Evolutionary conservation across 1,140 invertebrate genomes (phyloP).

Genomic region (Dreissena polymorpha): DNA sequence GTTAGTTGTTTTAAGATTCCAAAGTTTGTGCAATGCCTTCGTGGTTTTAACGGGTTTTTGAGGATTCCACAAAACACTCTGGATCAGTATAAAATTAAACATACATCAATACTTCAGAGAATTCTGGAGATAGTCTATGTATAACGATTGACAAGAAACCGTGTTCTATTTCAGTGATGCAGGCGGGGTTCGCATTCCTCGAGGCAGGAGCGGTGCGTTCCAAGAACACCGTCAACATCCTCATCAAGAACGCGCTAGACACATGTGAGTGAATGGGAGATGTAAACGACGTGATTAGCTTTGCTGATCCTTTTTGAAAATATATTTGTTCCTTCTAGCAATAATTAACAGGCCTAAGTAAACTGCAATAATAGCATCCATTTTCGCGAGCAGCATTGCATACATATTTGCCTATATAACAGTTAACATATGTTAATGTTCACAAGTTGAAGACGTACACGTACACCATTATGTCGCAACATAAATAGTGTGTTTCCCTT

Average conservation of each 20-base stretch:
- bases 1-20: too few species aligned
- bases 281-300: background rate
- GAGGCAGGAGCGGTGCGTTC: slow-evolving; percentile 83
- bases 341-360: background rate
- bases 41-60: too few species aligned
- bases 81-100: too few species aligned
- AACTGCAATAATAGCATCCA: background rate
- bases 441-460: background rate
- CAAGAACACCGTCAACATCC: slow-evolving; percentile 84
- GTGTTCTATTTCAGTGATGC: slow-evolving; percentile 84
- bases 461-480: background rate
- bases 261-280: slow-evolving; percentile 81
- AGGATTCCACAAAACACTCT: too few species aligned
- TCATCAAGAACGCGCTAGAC: slow-evolving; percentile 84
- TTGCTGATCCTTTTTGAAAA: background rate
- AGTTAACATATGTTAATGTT: background rate
- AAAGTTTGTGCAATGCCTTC: too few species aligned
- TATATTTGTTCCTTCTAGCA: background rate
- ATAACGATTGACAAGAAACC: too few species aligned
- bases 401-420: background rate
- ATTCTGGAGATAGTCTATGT: too few species aligned
- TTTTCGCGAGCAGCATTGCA: background rate
- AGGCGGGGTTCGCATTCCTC: slow-evolving; percentile 83
- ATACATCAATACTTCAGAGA: too few species aligned
- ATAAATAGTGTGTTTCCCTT: too few species aligned